Conservation (phyloP, 2,113 vertebrate species). For the Gracilinanus agilis region DNA sequence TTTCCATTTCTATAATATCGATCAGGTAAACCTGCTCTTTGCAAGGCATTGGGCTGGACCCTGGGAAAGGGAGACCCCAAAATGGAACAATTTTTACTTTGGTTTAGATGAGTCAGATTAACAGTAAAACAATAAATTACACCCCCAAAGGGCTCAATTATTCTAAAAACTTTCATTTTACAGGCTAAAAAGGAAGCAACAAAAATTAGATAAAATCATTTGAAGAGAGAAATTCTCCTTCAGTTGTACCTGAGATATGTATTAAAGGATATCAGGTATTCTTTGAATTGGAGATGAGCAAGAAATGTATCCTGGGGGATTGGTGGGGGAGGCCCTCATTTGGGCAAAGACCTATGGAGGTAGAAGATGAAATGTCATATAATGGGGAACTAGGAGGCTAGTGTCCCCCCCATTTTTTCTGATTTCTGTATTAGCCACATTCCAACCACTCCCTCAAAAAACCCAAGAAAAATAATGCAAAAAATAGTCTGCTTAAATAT, state of each 20-base stretch:
- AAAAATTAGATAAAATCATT: neutral
- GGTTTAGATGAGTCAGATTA: too few species aligned
- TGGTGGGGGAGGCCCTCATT: neutral
- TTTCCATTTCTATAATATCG: neutral
- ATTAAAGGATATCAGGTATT: neutral
- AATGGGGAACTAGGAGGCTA: neutral
- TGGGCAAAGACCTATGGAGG: neutral
- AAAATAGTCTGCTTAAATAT: neutral
- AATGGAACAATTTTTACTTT: neutral
- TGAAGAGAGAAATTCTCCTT: neutral
- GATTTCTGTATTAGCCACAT: neutral
- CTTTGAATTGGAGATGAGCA: neutral
- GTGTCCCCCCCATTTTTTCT: neutral
- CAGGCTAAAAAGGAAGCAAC: neutral
- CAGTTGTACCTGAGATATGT: neutral
- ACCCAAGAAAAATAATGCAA: neutral
- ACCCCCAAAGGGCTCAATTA: too few species aligned
- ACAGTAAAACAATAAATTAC: too few species aligned
- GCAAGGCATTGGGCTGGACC: neutral
- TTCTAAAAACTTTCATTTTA: neutral
- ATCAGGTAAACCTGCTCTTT: neutral
- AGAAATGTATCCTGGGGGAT: neutral
- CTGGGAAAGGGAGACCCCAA: neutral
- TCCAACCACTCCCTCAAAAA: neutral
- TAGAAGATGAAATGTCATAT: neutral